Percentiles rank a stretch among this genome's conserved stretches.
phyloP scores from a whole-genome alignment of 2,797 vertebrate genomes.

The Sebastes steindachneri region DNA sequence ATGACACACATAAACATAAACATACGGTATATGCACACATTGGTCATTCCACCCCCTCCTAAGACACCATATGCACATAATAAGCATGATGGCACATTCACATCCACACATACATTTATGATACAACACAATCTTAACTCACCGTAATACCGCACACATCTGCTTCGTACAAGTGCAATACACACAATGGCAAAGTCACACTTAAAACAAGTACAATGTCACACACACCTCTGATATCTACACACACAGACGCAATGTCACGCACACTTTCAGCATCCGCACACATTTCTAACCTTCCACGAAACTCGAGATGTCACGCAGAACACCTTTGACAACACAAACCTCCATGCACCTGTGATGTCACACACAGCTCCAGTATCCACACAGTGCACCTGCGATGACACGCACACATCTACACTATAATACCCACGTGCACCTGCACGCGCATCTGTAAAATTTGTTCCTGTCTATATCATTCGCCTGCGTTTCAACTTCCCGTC shows the following conservation, averaged over 20 bases:
- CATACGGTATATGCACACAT: not conserved
- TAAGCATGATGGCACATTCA: not conserved
- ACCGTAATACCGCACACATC: not conserved
- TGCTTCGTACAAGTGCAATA: not conserved
- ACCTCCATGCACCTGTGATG: not conserved
- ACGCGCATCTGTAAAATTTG: not conserved
- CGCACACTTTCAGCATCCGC: not conserved
- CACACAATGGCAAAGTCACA: not conserved
- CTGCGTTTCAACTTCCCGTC: not conserved
- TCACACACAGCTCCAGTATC: not conserved
- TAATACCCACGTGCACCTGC: not conserved
- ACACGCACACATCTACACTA: not conserved
- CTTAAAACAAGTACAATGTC: conserved; percentile 5
- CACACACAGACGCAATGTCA: not conserved
- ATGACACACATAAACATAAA: not conserved
- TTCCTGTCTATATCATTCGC: not conserved
- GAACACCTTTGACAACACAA: not conserved
- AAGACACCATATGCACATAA: not conserved
- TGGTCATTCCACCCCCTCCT: too few relatives aligned
- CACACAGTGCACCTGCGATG: not conserved
- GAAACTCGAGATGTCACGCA: not conserved
- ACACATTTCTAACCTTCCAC: not conserved
- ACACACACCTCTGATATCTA: not conserved
- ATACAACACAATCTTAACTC: not conserved
- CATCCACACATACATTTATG: not conserved